Conservation (phyloP, 2,888 invertebrate genomes). For the Ophion costatus region DNA sequence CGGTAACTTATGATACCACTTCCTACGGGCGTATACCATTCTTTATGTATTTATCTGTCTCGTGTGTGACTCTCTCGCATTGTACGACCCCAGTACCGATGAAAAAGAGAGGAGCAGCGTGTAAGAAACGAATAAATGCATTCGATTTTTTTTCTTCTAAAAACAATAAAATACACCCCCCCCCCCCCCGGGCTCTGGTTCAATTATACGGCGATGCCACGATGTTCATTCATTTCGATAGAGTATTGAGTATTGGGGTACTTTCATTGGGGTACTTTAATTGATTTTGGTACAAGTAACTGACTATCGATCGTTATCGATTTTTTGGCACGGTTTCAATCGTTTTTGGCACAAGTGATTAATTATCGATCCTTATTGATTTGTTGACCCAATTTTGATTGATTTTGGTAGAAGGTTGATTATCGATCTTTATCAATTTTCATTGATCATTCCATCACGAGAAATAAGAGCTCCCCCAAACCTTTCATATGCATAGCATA, state of each 20-base stretch:
- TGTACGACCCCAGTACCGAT: conserved; percentile 28
- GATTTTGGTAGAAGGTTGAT: not conserved
- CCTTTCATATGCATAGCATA: not conserved
- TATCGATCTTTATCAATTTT: not conserved
- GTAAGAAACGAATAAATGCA: conserved; percentile 39
- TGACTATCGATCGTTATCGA: not conserved
- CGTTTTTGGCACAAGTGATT: not conserved
- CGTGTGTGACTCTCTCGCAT: conserved; percentile 63
- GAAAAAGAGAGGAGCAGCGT: conserved; percentile 51
- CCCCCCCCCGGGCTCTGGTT: not conserved
- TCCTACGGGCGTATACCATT: conserved; percentile 70
- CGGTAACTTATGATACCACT: conserved; percentile 82
- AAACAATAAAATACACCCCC: not conserved
- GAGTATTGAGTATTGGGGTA: not conserved
- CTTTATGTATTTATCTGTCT: conserved; percentile 66
- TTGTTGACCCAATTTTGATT: not conserved
- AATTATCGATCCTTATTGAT: not conserved
- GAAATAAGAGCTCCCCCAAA: not conserved
- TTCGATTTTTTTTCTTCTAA: conserved; percentile 17
- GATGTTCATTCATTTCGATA: not conserved
- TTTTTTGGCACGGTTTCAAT: not conserved
- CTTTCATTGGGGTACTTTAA: too few species aligned
- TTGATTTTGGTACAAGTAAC: not conserved
- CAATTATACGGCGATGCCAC: not conserved
- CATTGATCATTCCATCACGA: not conserved